phyloP scores from a whole-genome alignment of 1,140 invertebrate genomes.

The Bombus sylvicola region DNA sequence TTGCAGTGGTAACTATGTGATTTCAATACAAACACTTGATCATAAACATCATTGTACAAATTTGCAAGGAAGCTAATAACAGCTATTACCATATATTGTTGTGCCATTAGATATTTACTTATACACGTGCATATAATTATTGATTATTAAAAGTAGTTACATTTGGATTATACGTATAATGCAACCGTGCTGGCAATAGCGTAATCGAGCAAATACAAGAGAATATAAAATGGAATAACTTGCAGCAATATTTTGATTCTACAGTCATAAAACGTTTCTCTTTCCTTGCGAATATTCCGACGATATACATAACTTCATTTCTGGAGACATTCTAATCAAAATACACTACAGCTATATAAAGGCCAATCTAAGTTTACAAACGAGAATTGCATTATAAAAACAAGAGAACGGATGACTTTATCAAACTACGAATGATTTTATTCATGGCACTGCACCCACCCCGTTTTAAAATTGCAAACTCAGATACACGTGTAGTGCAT shows the following conservation, averaged over 20 bases:
- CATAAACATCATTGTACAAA: too few species aligned
- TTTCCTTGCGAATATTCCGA: neutral
- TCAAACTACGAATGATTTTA: neutral
- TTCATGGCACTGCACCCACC: neutral
- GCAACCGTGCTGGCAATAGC: neutral
- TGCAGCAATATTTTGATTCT: neutral
- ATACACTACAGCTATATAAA: neutral
- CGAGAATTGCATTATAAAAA: neutral
- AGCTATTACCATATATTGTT: neutral
- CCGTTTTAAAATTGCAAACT: neutral
- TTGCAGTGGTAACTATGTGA: too few species aligned
- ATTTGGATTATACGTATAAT: neutral
- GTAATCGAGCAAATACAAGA: too few species aligned
- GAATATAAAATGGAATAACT: neutral
- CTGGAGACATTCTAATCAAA: neutral
- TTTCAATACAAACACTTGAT: too few species aligned
- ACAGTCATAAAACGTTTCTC: neutral
- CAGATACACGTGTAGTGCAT: neutral
- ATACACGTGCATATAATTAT: neutral
- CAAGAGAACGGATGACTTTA: neutral
- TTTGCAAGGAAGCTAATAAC: neutral
- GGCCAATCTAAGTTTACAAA: neutral
- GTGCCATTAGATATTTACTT: neutral
- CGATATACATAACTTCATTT: neutral
- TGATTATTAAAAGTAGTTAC: neutral